Evolutionary conservation across 2,797 vertebrate genomes (phyloP).

Genomic region (Zalophus californianus): DNA sequence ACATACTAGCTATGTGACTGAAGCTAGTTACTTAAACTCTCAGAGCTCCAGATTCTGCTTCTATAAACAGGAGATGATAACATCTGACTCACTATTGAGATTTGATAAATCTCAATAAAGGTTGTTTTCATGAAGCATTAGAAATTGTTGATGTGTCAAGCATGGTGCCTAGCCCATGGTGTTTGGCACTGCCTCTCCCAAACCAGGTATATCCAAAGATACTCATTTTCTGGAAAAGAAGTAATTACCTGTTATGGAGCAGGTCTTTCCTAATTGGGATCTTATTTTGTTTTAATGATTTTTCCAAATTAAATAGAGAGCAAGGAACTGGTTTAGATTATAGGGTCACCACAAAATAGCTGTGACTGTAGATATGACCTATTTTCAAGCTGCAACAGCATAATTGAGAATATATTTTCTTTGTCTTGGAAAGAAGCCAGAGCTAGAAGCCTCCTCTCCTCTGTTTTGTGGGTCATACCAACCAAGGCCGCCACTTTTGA

Average conservation of each 20-base stretch:
- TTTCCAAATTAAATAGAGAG: conserved; percentile 81
- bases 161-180: background rate
- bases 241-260: conserved; percentile 31
- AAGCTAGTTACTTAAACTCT: conserved; percentile 45
- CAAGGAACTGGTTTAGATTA: conserved; percentile 78
- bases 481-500: background rate
- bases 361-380: conserved; percentile 73
- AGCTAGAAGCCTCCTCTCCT: background rate
- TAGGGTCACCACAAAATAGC: conserved; percentile 66
- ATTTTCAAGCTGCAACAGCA: conserved; percentile 69
- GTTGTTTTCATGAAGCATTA: conserved; percentile 38
- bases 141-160: conserved; percentile 30
- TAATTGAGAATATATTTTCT: conserved; percentile 68
- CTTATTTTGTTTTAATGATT: conserved; percentile 74
- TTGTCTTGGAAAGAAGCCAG: conserved; percentile 58
- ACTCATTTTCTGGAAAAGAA: conserved; percentile 49
- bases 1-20: conserved; percentile 16
- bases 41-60: conserved; percentile 47
- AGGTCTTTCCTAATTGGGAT: conserved; percentile 57
- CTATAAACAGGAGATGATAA: conserved; percentile 71
- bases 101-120: too few species aligned
- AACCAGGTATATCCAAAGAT: conserved; percentile 63
- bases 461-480: conserved; percentile 30
- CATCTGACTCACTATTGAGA: conserved; percentile 12
- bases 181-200: background rate